Conservation (phyloP, 2,113 vertebrate species). For the Stercorarius parasiticus region DNA sequence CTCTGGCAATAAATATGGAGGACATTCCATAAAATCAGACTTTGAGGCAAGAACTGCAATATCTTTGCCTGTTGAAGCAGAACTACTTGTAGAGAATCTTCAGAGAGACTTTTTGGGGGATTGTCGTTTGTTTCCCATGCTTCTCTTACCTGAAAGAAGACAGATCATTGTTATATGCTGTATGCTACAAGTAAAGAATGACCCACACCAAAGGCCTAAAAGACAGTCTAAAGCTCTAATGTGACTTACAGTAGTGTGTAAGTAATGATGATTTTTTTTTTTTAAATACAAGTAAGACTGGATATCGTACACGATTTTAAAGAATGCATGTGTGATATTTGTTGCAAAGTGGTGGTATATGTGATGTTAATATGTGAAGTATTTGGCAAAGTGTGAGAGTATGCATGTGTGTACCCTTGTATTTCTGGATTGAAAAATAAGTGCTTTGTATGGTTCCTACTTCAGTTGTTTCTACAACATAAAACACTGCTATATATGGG, state of each 20-base stretch:
- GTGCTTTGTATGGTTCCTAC: not conserved
- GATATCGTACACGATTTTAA: not conserved
- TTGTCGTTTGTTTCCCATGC: not conserved
- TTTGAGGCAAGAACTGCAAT: not conserved
- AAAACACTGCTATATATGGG: not conserved
- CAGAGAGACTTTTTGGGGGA: not conserved
- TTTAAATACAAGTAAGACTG: not conserved
- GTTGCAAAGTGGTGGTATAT: not conserved
- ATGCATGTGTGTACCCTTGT: not conserved
- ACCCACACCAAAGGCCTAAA: not conserved
- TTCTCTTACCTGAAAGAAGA: not conserved
- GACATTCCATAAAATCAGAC: not conserved
- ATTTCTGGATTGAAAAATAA: not conserved
- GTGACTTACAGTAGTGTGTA: not conserved
- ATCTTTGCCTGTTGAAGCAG: not conserved
- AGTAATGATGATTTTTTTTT: not conserved
- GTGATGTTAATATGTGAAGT: not conserved
- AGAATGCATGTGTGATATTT: not conserved
- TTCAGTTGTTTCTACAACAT: not conserved
- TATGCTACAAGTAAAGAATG: not conserved
- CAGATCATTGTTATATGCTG: not conserved
- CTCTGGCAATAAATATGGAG: not conserved
- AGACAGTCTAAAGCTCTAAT: not conserved
- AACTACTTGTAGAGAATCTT: not conserved
- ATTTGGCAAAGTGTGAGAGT: not conserved